Evolutionary conservation across 2,113 vertebrate genomes (phyloP).

Genomic region (Calidris pugnax): DNA sequence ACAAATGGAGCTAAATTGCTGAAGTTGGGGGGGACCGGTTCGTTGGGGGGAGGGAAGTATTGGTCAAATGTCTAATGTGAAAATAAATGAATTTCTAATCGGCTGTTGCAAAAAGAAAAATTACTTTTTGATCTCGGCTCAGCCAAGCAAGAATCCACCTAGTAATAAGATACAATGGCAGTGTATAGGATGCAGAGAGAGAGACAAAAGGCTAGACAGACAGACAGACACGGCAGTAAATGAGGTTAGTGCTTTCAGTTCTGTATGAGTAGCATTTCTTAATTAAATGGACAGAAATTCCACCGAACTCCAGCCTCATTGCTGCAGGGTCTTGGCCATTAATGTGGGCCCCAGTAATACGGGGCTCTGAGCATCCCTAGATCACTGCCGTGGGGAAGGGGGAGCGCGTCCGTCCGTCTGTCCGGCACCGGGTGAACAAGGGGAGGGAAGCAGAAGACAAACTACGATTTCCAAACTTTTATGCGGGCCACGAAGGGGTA

Average conservation of each 20-base stretch:
- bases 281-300: constrained; percentile 42
- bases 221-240: constrained; percentile 8
- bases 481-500: accelerated
- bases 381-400: background rate
- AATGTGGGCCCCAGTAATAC: no score
- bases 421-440: background rate
- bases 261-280: constrained; percentile 58
- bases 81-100: constrained; percentile 91
- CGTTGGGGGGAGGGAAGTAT: constrained; percentile 33
- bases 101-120: constrained; percentile 86
- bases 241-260: constrained; percentile 17
- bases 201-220: constrained; percentile 59
- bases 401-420: background rate
- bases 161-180: constrained; percentile 69
- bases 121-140: constrained; percentile 85
- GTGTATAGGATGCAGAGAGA: background rate
- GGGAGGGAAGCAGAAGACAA: background rate
- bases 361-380: background rate
- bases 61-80: constrained; percentile 83
- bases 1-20: constrained; percentile 87
- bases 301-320: background rate
- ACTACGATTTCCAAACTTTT: background rate
- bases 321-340: constrained; percentile 10
- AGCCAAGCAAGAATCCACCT: constrained; percentile 82
- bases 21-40: constrained; percentile 62